Base-by-base conservation (phyloP, 2,888 invertebrate genomes). In the Drosophila niveifrons region DNA sequence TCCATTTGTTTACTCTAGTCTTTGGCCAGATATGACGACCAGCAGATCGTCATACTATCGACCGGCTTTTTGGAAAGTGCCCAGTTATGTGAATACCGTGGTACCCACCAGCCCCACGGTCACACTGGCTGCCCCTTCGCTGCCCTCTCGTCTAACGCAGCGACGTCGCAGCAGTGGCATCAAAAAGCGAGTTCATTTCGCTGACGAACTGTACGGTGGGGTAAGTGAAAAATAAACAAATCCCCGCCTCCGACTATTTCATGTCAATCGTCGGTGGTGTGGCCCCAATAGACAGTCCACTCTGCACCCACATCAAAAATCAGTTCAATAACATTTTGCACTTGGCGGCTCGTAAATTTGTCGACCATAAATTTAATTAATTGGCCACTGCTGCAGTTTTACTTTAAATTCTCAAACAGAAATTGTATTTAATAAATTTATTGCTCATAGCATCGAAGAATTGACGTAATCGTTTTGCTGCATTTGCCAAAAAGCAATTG, bases 141-240 rank as follows among this genome's bases (percentile, higher is more conserved):
- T 72, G n/a, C 71, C 69, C 9, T 58, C 75, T 28, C 71, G 78
- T 11, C 63, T 80, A 63, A 73, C 68, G 39, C 57, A 70, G 53
- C 77, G 73, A 18, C 77, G 82, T 39, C 80, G 86, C 53, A 86
- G 80, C 55, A 84, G 79, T 41, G 83, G 86, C 23, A 72, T 79
- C 1, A 91, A 91, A 79, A 92, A 92, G 89, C 93, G 92, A 84
- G 94, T 94, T 80, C 93, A 92, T 90, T 91, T 92, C 44, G 86
- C 90, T 48, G 92, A 93, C 78, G 89, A 92, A 50, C 78, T 77
- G 8, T 65, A 71, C 48, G 52, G 63, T 63, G 70, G 85, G 87
- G 84, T 88, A 79, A 85, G 85, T 80, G 28, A 47, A 43, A 39
- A 47, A 36, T 8, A 10, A 17, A 3, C 15, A 11, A 18, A 52